Evolutionary conservation across 1,140 invertebrate species (phyloP).

Genomic region (Xylocopa sonorina): DNA sequence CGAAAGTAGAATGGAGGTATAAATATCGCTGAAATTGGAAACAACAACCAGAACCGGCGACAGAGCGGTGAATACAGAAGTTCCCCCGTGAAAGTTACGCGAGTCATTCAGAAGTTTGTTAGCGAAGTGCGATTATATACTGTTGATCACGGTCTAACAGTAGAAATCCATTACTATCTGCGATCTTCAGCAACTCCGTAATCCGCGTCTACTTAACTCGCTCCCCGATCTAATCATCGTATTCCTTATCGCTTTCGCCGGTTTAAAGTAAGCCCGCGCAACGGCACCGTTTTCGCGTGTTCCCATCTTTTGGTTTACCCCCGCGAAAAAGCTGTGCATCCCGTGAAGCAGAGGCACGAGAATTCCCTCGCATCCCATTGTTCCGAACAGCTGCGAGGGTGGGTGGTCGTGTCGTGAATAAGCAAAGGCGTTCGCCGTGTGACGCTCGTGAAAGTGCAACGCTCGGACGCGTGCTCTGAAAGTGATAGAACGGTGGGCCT

Average conservation of each 20-base stretch:
- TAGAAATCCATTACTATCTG: background rate
- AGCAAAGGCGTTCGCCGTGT: conserved; percentile 35
- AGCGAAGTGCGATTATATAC: background rate
- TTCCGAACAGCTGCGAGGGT: conserved; percentile 20
- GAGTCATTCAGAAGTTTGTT: too few relatives aligned
- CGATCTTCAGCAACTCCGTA: background rate
- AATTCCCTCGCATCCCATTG: conserved; percentile 35
- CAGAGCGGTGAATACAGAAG: too few relatives aligned
- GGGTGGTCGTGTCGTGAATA: conserved; percentile 20
- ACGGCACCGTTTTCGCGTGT: background rate
- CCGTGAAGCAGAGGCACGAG: conserved; percentile 17
- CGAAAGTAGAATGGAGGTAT: too few relatives aligned
- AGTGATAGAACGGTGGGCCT: conserved; percentile 44
- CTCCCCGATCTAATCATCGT: background rate
- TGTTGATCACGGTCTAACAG: background rate
- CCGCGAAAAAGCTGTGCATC: conserved; percentile 16
- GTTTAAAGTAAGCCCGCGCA: background rate
- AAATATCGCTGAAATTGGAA: too few relatives aligned
- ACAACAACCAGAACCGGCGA: too few relatives aligned
- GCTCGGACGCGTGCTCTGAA: conserved; percentile 42
- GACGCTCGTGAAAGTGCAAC: conserved; percentile 53
- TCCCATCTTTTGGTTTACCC: background rate
- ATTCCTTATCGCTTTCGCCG: background rate
- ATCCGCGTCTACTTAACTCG: background rate
- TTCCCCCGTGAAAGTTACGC: too few relatives aligned